Evolutionary conservation across 2,888 invertebrate species (phyloP).

Genomic region (Caenorhabditis parvicauda): DNA sequence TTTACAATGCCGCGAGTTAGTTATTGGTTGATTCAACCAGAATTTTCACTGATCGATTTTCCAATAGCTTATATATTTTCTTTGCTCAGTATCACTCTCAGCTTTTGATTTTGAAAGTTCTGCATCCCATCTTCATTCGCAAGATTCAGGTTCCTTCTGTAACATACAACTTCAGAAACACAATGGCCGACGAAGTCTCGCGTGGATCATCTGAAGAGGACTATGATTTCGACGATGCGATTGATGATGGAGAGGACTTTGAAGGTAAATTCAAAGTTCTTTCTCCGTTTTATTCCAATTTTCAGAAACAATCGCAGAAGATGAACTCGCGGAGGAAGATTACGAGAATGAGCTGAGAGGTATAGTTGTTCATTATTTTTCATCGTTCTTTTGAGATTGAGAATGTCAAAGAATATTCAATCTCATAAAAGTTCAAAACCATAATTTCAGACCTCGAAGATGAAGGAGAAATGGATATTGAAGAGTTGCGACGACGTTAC

Average conservation of each 20-base stretch:
- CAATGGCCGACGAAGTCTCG: no score
- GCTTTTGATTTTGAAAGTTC: no score
- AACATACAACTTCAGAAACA: no score
- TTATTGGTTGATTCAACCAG: no score
- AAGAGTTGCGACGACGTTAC: constrained; percentile 53
- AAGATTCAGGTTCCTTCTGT: no score
- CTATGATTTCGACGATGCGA: constrained; percentile 27
- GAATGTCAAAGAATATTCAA: neutral
- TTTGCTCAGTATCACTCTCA: no score
- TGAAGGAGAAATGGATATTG: constrained; percentile 53
- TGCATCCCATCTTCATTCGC: no score
- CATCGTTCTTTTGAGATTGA: neutral
- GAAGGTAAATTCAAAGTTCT: constrained; percentile 35
- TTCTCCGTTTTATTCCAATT: neutral
- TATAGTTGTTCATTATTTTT: constrained; percentile 1
- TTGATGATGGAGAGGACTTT: constrained; percentile 47
- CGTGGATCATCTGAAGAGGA: no score
- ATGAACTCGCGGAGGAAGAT: constrained; percentile 49
- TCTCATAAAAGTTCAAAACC: neutral
- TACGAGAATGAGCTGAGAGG: constrained; percentile 48
- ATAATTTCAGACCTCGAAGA: constrained; percentile 40
- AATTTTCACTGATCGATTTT: no score
- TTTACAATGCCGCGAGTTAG: no score
- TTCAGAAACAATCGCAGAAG: constrained; percentile 57
- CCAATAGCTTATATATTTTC: no score